Evolutionary conservation across 2,113 vertebrate species (phyloP).

Genomic region (Acinonyx jubatus): DNA sequence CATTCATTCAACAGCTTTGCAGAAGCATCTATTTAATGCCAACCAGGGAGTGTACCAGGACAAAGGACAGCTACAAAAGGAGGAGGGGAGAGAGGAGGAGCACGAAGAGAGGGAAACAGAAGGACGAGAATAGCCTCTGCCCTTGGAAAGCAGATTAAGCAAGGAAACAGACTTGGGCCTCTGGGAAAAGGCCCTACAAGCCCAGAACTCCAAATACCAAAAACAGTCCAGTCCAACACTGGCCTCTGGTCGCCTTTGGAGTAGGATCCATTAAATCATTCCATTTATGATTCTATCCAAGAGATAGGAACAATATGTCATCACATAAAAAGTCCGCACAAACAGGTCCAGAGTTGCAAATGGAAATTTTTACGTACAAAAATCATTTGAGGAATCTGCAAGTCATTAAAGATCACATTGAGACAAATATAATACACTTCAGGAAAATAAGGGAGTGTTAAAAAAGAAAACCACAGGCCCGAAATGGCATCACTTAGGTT

Average conservation of each 20-base stretch:
- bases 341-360: conserved; percentile 17
- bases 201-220: not conserved
- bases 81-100: no score
- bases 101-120: not conserved
- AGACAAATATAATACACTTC: not conserved
- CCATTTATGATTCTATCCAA: not conserved
- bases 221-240: not conserved
- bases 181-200: not conserved
- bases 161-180: not conserved
- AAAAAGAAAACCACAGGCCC: not conserved
- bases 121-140: not conserved
- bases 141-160: not conserved
- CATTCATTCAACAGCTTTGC: not conserved
- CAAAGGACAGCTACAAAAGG: not conserved
- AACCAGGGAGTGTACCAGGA: not conserved
- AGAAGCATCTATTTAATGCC: not conserved
- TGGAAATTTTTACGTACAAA: conserved; percentile 49
- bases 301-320: not conserved
- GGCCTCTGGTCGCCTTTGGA: not conserved
- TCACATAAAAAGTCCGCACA: conserved; percentile 15
- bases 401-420: not conserved
- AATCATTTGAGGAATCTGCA: not conserved
- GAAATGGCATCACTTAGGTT: not conserved
- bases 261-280: not conserved
- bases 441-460: not conserved